Evolutionary conservation across 2,113 vertebrate species (phyloP).

Genomic region (Podiceps cristatus): DNA sequence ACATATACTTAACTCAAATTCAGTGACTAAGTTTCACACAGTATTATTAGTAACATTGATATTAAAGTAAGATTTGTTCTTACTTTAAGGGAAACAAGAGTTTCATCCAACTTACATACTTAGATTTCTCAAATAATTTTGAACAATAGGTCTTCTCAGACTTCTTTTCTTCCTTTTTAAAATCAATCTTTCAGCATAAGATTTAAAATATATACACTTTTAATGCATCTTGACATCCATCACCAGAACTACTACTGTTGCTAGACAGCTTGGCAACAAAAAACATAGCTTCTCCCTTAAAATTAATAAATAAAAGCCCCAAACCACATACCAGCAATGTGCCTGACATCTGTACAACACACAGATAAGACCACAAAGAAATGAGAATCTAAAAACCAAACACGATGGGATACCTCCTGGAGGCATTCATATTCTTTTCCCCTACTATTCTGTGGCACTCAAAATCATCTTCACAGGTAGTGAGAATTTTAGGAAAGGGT

Average conservation of each 20-base stretch:
- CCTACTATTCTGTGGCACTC: not conserved
- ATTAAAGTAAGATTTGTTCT: not conserved
- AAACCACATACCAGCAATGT: not conserved
- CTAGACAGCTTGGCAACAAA: not conserved
- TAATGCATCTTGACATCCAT: not conserved
- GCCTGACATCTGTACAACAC: not conserved
- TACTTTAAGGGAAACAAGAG: not conserved
- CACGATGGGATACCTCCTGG: not conserved
- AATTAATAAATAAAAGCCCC: not conserved
- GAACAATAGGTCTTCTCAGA: not conserved
- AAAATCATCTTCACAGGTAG: not conserved
- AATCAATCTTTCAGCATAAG: not conserved
- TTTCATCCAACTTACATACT: not conserved
- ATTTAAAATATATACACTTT: not conserved
- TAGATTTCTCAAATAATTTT: not conserved
- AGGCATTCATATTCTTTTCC: not conserved
- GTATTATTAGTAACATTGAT: not conserved
- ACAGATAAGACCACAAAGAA: not conserved
- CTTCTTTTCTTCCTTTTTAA: not conserved
- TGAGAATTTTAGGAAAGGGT: not conserved
- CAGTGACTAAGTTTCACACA: not conserved
- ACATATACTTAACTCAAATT: not conserved
- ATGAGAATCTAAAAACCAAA: not conserved
- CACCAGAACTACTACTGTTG: not conserved
- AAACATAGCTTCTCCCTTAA: not conserved